These are phyloP conservation scores for Labroides dimidiatus DNA, from an alignment of 2,797 vertebrate species.

Conservation along the genomic window DNA sequence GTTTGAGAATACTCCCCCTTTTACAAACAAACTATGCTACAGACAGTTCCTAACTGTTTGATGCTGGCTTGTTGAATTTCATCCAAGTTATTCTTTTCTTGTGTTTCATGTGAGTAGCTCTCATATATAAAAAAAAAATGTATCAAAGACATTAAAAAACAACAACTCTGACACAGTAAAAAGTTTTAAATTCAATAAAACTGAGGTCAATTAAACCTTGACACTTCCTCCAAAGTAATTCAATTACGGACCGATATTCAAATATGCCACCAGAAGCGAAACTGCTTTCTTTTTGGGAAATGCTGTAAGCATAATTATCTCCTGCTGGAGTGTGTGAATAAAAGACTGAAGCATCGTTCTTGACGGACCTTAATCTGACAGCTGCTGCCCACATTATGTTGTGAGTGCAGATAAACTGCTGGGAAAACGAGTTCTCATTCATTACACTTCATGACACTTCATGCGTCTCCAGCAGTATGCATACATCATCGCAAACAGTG, in stretches of 20 bases:
- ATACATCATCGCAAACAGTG: conserved; percentile 17
- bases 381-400: not conserved
- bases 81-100: too few species aligned
- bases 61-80: too few species aligned
- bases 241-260: not conserved
- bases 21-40: too few species aligned
- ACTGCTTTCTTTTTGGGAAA: not conserved
- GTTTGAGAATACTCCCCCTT: too few species aligned
- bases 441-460: conserved; percentile 52
- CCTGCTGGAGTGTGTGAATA: not conserved
- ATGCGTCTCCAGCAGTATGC: conserved; percentile 44
- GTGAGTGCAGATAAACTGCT: conserved; percentile 8
- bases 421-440: conserved; percentile 36
- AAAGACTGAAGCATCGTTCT: conserved; percentile 3
- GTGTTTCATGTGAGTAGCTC: too few species aligned
- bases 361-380: conserved; percentile 28
- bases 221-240: too few species aligned
- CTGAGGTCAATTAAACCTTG: too few species aligned
- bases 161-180: too few species aligned
- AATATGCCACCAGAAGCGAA: not conserved
- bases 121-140: too few species aligned
- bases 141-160: too few species aligned
- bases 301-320: not conserved
- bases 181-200: too few species aligned
- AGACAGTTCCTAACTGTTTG: too few species aligned